These are phyloP conservation scores for Hylaeus anthracinus DNA, from an alignment of 1,140 invertebrate species.

Conservation along the genomic window DNA sequence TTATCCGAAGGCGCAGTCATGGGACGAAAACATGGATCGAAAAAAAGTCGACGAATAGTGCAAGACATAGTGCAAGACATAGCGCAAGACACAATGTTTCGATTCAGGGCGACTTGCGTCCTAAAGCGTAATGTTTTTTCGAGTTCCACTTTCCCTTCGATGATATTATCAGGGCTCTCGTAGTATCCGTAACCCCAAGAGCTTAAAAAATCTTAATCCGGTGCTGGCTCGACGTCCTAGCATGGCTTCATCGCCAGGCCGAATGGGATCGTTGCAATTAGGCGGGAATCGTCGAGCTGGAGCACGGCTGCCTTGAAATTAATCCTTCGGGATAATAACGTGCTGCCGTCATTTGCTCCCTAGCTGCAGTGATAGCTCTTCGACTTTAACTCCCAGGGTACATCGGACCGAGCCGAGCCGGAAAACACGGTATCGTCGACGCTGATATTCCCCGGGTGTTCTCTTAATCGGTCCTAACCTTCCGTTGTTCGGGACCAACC, in stretches of 20 bases:
- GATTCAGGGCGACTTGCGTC: not conserved
- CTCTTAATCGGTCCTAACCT: conserved; percentile 12
- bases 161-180: no score
- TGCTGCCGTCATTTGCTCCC: conserved; percentile 58
- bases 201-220: no score
- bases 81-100: not conserved
- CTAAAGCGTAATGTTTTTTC: not conserved
- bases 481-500: not conserved
- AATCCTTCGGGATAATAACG: conserved; percentile 70
- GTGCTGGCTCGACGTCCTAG: conserved; percentile 4
- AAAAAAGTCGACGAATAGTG: no score
- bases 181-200: no score
- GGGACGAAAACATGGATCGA: not conserved
- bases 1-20: not conserved
- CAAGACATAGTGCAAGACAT: no score
- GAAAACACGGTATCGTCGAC: not conserved
- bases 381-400: conserved; percentile 9
- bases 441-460: not conserved
- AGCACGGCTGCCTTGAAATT: conserved; percentile 64
- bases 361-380: conserved; percentile 31
- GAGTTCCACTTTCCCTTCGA: no score
- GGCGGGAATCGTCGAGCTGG: conserved; percentile 63
- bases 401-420: not conserved
- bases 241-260: not conserved
- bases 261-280: conserved; percentile 67